phyloP scores from a whole-genome alignment of 2,888 invertebrate genomes.

The Scaptomyza polygonia region DNA sequence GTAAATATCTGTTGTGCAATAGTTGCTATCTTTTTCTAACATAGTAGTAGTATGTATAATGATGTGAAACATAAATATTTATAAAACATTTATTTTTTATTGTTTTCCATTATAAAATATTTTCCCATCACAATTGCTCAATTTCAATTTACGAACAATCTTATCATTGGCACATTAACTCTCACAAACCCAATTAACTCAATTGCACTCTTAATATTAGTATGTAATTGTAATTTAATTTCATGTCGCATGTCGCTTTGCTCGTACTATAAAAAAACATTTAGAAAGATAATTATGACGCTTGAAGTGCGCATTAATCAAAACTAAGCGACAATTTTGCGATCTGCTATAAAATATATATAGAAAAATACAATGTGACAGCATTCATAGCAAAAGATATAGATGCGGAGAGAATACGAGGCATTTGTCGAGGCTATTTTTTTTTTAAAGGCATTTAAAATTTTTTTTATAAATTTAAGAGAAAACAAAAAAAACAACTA shows the following conservation, averaged over 20 bases:
- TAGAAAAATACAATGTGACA: slow-evolving; percentile 16
- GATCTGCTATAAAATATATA: not conserved
- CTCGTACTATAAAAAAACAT: slow-evolving; percentile 11
- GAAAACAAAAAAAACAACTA: not conserved
- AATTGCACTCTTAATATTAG: slow-evolving; percentile 13
- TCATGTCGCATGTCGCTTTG: slow-evolving; percentile 1
- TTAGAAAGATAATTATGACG: slow-evolving; percentile 29
- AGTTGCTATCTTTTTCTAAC: not conserved
- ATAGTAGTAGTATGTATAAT: not conserved
- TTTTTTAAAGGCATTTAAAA: not conserved
- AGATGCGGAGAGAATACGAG: slow-evolving; percentile 14
- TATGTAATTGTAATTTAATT: slow-evolving; percentile 29
- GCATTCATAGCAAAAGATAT: slow-evolving; percentile 20
- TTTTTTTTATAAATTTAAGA: not conserved
- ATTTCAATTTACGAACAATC: slow-evolving; percentile 22
- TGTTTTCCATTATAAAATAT: slow-evolving; percentile 3
- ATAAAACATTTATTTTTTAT: not conserved
- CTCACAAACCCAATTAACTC: slow-evolving; percentile 46
- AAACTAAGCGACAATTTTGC: slow-evolving; percentile 11
- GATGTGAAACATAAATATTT: not conserved
- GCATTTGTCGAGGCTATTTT: slow-evolving; percentile 10
- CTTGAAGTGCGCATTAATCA: slow-evolving; percentile 26
- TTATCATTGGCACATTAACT: slow-evolving; percentile 38
- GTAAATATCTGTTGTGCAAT: not conserved
- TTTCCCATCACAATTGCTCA: slow-evolving; percentile 24